Conservation (phyloP, 2,113 vertebrate species). For the Gavia stellata region DNA sequence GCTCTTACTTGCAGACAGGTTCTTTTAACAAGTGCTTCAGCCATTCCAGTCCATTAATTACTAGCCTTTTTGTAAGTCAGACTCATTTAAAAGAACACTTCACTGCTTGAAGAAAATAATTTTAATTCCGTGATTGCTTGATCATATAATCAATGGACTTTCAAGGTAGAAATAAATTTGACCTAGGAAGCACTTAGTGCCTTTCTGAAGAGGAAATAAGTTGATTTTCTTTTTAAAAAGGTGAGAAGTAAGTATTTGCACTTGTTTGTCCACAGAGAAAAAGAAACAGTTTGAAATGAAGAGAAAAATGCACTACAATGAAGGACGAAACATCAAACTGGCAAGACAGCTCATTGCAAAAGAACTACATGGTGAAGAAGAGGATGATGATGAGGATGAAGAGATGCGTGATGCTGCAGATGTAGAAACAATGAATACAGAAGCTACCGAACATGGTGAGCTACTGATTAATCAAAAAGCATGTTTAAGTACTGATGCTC, state of each 20-base stretch:
- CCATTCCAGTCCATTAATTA: not conserved
- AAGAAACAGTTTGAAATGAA: conserved; percentile 96
- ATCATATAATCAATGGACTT: not conserved
- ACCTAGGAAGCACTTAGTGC: not conserved
- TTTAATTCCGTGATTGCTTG: not conserved
- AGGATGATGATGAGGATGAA: conserved; percentile 79
- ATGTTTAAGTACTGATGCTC: not conserved
- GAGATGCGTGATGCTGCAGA: conserved; percentile 84
- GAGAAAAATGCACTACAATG: conserved; percentile 97
- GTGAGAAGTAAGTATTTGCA: not conserved
- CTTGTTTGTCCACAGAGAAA: conserved; percentile 75
- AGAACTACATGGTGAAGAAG: conserved; percentile 82
- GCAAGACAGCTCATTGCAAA: conserved; percentile 93
- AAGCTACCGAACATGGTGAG: conserved; percentile 67
- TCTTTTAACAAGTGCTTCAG: not conserved
- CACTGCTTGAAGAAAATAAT: not conserved
- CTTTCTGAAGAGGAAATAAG: not conserved
- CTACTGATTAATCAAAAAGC: not conserved
- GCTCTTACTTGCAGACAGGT: not conserved
- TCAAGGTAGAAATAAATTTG: not conserved
- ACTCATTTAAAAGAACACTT: not conserved
- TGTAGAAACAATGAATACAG: conserved; percentile 72
- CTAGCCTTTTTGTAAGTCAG: not conserved
- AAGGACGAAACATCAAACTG: conserved; percentile 93
- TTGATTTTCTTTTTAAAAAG: not conserved